phyloP scores from a whole-genome alignment of 2,797 vertebrate genomes.

The Morelia viridis region DNA sequence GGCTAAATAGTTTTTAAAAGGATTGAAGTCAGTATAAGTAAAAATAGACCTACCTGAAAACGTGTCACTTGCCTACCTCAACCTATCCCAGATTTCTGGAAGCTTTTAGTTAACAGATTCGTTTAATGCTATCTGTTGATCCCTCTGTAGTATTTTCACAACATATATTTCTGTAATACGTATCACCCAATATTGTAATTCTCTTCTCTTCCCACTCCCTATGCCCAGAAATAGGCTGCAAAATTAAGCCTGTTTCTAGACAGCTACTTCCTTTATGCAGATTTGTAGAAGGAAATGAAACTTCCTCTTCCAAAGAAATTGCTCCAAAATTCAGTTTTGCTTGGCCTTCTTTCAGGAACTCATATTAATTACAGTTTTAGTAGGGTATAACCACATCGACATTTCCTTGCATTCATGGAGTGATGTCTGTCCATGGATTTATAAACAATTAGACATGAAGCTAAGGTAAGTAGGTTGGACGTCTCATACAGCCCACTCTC shows the following conservation, averaged over 20 bases:
- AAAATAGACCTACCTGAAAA: not conserved
- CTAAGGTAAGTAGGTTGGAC: not conserved
- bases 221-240: not conserved
- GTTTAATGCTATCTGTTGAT: not conserved
- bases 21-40: not conserved
- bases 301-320: not conserved
- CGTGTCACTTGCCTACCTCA: not conserved
- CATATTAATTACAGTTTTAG: not conserved
- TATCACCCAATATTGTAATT: not conserved
- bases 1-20: not conserved
- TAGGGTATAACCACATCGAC: not conserved
- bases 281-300: constrained; percentile 8
- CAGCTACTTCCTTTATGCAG: not conserved
- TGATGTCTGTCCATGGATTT: not conserved
- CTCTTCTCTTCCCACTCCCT: too few relatives aligned
- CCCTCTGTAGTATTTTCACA: not conserved
- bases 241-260: not conserved
- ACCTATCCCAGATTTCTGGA: not conserved
- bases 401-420: not conserved
- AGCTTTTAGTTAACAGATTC: not conserved
- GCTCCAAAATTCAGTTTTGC: not conserved
- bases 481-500: not conserved
- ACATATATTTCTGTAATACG: not conserved
- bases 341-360: constrained; percentile 7
- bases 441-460: not conserved